A percentile compares a stretch with the other conserved stretches of the same genome.
Conservation (phyloP, 2,113 vertebrate species). For the Vulpes lagopus region DNA sequence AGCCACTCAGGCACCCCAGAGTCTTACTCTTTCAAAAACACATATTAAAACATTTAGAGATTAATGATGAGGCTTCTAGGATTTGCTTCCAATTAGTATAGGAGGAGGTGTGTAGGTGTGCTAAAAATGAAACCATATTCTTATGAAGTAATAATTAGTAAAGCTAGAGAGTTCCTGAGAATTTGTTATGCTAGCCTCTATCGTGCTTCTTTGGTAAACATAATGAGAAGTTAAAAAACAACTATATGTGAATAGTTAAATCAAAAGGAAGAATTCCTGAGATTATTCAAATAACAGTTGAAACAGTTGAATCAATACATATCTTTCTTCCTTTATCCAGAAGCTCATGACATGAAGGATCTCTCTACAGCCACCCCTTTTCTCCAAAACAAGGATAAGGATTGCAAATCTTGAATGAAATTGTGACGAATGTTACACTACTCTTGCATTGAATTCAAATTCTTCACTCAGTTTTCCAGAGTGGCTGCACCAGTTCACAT, state of each 20-base stretch:
- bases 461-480: background rate
- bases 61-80: background rate
- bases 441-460: background rate
- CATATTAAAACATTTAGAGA: background rate
- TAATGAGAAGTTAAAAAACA: background rate
- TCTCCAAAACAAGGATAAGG: background rate
- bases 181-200: background rate
- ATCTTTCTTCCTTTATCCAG: background rate
- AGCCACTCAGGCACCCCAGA: background rate
- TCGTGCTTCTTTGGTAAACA: background rate
- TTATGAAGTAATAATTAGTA: background rate
- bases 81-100: background rate
- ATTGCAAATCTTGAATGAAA: background rate
- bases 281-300: background rate
- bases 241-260: background rate
- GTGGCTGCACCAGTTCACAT: too few relatives aligned
- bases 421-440: background rate
- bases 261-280: background rate
- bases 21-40: background rate
- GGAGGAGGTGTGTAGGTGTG: background rate
- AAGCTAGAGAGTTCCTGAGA: background rate
- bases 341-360: background rate
- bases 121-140: background rate
- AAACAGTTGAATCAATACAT: background rate
- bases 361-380: background rate